Evolutionary conservation across 2,888 invertebrate species (phyloP).

Genomic region (Embidobia sp.): DNA sequence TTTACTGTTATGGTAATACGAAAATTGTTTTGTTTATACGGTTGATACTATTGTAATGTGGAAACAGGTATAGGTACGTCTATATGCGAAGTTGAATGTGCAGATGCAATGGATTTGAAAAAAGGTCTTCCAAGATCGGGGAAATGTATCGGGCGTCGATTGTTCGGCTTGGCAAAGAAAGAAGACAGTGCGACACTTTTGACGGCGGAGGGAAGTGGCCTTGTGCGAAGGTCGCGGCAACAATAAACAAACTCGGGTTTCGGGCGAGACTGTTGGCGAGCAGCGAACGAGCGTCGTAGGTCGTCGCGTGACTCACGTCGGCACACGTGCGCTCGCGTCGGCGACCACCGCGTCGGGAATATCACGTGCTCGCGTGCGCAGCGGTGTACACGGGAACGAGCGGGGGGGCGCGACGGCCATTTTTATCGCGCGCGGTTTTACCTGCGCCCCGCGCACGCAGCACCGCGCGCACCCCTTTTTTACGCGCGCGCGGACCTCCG

Average conservation of each 20-base stretch:
- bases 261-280: constrained; percentile 11
- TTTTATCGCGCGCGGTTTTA: constrained; percentile 60
- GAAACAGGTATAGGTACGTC: too few species aligned
- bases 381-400: constrained; percentile 53
- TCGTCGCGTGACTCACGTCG: too few species aligned
- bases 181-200: background rate
- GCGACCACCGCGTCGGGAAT: constrained; percentile 25
- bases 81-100: too few species aligned
- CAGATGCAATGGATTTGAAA: too few species aligned
- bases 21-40: too few species aligned
- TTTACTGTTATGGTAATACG: too few species aligned
- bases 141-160: too few species aligned
- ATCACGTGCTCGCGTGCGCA: constrained; percentile 52
- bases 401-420: constrained; percentile 60
- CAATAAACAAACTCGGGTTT: constrained; percentile 8
- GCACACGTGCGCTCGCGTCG: constrained; percentile 41
- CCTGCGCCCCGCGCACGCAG: constrained; percentile 55
- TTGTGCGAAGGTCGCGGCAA: constrained; percentile 9
- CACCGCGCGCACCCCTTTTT: constrained; percentile 53
- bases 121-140: too few species aligned
- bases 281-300: background rate
- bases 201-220: background rate
- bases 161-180: too few species aligned
- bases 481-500: constrained; percentile 52
- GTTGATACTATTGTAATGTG: too few species aligned